A percentile compares a stretch with the other conserved stretches of the same genome.
Evolutionary conservation across 1,140 invertebrate genomes (phyloP).

Genomic region (Samia ricini): DNA sequence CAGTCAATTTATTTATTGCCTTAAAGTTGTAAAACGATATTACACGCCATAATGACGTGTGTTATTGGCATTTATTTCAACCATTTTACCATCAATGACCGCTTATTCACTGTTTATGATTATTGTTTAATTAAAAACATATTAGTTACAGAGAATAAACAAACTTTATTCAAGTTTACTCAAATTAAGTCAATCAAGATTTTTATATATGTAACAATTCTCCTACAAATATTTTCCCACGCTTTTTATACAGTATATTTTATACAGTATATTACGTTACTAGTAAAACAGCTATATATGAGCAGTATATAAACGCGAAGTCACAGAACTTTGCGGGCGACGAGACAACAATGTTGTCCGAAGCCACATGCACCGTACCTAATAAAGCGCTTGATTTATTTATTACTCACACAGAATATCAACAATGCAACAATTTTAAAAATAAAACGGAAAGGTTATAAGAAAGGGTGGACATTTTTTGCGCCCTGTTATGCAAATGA

Average conservation of each 20-base stretch:
- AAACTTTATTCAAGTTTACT: background rate
- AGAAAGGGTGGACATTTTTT: conserved; percentile 66
- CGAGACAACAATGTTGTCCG: conserved; percentile 45
- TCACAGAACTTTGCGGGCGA: background rate
- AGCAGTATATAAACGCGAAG: background rate
- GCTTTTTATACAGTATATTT: background rate
- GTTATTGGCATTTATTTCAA: conserved; percentile 72
- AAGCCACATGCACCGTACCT: conserved; percentile 44
- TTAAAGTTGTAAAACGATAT: conserved; percentile 75
- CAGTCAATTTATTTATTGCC: conserved; percentile 76
- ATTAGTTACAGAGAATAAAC: conserved; percentile 37
- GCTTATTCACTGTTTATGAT: conserved; percentile 58
- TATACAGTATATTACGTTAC: background rate
- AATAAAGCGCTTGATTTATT: conserved; percentile 73
- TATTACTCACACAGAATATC: conserved; percentile 69
- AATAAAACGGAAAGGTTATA: conserved; percentile 71
- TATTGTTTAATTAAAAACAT: conserved; percentile 61
- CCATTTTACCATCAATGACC: conserved; percentile 66
- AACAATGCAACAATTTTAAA: conserved; percentile 71
- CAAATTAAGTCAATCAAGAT: background rate
- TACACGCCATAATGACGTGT: conserved; percentile 74
- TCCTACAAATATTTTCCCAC: background rate
- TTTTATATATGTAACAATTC: background rate
- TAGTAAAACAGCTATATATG: background rate
- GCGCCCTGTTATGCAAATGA: conserved; percentile 70